These are phyloP conservation scores for Helostoma temminkii DNA, from an alignment of 2,797 vertebrate genomes.

Conservation along the genomic window DNA sequence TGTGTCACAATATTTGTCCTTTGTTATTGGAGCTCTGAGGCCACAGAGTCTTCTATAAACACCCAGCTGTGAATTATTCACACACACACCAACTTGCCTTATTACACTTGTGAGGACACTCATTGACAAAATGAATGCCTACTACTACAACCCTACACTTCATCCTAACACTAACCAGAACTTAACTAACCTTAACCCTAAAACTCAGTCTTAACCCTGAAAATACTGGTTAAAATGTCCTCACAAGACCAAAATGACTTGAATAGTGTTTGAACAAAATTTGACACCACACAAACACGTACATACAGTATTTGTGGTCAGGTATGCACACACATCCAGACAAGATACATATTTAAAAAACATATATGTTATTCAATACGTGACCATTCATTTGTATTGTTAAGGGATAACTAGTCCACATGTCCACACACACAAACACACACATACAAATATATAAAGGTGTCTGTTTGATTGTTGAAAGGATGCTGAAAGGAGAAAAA, in stretches of 20 bases:
- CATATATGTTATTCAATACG: conserved; percentile 18
- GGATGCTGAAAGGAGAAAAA: conserved; percentile 20
- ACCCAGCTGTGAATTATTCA: conserved; percentile 73
- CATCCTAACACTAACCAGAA: no score
- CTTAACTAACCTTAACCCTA: no score
- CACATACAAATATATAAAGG: neutral
- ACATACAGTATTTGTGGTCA: conserved; percentile 3
- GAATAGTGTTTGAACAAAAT: no score
- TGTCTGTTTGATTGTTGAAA: conserved; percentile 30
- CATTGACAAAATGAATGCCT: no score
- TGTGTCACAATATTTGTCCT: conserved; percentile 69
- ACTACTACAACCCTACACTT: no score
- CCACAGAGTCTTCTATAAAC: conserved; percentile 71
- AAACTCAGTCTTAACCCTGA: no score
- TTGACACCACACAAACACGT: conserved; percentile 25
- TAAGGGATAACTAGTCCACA: neutral
- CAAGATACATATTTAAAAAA: conserved; percentile 26
- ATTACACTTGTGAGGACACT: no score
- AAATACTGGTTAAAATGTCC: no score
- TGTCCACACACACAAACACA: conserved; percentile 2
- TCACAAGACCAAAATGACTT: no score
- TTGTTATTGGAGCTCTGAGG: conserved; percentile 75
- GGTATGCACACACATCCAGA: conserved; percentile 14
- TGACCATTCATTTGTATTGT: conserved; percentile 1
- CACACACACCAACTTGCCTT: no score